A percentile compares a stretch with the other conserved stretches of the same genome.
Evolutionary conservation across 2,888 invertebrate genomes (phyloP).

Genomic region (Plebejus melissa): DNA sequence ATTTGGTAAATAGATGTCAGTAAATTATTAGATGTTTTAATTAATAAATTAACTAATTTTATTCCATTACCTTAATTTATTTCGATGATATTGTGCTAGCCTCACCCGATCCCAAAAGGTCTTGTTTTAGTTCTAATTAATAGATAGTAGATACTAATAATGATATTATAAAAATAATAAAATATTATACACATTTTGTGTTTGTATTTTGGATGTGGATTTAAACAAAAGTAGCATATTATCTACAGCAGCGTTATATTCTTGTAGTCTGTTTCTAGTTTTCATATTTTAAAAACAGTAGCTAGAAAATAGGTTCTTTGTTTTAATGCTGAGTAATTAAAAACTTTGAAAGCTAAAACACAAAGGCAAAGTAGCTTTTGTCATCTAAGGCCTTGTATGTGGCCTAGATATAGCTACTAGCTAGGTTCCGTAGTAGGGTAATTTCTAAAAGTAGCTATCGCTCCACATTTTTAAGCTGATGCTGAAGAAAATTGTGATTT

Average conservation of each 20-base stretch:
- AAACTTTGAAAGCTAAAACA: constrained; percentile 9
- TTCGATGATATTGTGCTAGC: background rate
- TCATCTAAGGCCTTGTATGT: constrained; percentile 20
- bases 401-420: constrained; percentile 18
- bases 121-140: background rate
- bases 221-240: background rate
- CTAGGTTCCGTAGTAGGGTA: background rate
- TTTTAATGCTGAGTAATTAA: constrained; percentile 9
- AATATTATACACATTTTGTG: too few species aligned
- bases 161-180: too few species aligned
- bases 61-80: background rate
- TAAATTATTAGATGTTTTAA: too few species aligned
- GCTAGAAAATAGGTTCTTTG: background rate
- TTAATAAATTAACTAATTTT: too few species aligned
- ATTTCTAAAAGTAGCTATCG: constrained; percentile 2
- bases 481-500: background rate
- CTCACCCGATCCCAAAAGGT: background rate
- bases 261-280: background rate
- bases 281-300: background rate
- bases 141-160: background rate
- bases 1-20: too few species aligned
- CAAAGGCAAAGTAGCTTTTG: constrained; percentile 22
- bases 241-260: background rate
- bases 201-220: background rate
- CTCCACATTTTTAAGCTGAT: background rate